A percentile compares a stretch with the other conserved stretches of the same genome.
Evolutionary conservation across 2,113 vertebrate genomes (phyloP).

Genomic region (Oenanthe melanoleuca): DNA sequence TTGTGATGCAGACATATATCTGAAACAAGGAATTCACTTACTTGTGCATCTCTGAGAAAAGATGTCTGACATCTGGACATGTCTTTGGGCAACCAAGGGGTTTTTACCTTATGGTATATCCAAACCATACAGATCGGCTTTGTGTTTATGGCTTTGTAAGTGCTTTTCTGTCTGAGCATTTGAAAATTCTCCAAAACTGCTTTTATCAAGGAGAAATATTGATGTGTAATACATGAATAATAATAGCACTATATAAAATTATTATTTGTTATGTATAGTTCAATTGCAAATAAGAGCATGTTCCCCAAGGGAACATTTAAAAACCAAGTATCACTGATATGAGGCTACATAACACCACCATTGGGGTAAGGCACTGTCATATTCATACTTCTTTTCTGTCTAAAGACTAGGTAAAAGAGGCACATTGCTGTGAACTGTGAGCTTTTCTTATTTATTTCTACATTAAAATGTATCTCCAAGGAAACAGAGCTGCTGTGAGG

Average conservation of each 20-base stretch:
- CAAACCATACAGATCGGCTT: not conserved
- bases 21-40: not conserved
- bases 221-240: not conserved
- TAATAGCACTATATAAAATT: not conserved
- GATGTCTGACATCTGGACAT: not conserved
- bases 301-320: not conserved
- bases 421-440: not conserved
- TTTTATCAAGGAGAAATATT: not conserved
- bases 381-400: not conserved
- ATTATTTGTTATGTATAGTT: not conserved
- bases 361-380: not conserved
- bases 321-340: not conserved
- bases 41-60: not conserved
- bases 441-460: constrained; percentile 37
- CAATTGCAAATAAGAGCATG: not conserved
- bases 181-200: not conserved
- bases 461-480: constrained; percentile 58
- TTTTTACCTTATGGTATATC: not conserved
- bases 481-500: constrained; percentile 49
- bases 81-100: not conserved
- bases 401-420: not conserved
- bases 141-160: not conserved
- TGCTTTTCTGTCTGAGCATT: not conserved
- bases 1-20: not conserved
- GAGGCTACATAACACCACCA: rapidly evolving